phyloP scores from a whole-genome alignment of 2,888 invertebrate species.

The Glyphotaelius pellucidus region DNA sequence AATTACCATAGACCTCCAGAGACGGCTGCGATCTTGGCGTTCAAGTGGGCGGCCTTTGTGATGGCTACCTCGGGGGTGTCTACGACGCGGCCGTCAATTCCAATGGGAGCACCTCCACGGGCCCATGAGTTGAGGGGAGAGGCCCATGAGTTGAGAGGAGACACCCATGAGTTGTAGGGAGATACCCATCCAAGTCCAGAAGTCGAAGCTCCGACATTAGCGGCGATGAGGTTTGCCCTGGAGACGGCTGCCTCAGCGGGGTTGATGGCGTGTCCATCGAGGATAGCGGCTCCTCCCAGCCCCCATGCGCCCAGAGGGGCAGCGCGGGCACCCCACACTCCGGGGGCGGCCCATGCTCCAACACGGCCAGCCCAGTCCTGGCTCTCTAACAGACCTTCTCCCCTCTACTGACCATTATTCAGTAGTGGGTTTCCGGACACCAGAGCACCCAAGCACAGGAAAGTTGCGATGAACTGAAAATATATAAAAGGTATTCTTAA shows the following conservation, averaged over 20 bases:
- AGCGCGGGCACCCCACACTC: neutral
- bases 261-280: neutral
- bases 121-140: slow-evolving; percentile 73
- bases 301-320: slow-evolving; percentile 51
- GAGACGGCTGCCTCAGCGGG: neutral
- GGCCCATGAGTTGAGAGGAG: no score
- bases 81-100: slow-evolving; percentile 71
- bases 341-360: slow-evolving; percentile 58
- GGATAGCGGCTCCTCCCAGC: neutral
- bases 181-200: slow-evolving; percentile 20
- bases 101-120: slow-evolving; percentile 68
- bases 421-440: slow-evolving; percentile 67
- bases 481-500: neutral
- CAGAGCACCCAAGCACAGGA: slow-evolving; percentile 65
- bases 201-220: neutral
- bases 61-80: slow-evolving; percentile 81
- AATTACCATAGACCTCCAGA: slow-evolving; percentile 62
- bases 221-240: slow-evolving; percentile 69
- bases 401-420: slow-evolving; percentile 55
- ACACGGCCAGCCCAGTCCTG: slow-evolving; percentile 30
- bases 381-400: slow-evolving; percentile 55
- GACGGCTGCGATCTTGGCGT: slow-evolving; percentile 73
- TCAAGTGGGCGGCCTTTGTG: slow-evolving; percentile 76
- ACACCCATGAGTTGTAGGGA: slow-evolving; percentile 46
- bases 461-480: slow-evolving; percentile 52